Base-by-base conservation (phyloP, 2,797 vertebrate genomes). In the Staurois parvus region DNA sequence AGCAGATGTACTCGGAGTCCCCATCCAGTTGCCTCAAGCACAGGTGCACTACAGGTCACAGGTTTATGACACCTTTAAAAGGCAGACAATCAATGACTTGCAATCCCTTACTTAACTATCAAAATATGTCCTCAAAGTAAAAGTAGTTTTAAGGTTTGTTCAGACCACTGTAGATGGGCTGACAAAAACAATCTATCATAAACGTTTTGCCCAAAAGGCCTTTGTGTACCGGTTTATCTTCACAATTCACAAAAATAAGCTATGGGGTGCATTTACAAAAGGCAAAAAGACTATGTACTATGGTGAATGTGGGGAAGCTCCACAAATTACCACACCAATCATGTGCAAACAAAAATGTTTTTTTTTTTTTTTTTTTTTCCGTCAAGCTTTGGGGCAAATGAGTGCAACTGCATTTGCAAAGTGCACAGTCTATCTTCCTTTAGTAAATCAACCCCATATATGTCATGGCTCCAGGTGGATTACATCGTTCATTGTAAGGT, bases 21-120 rank as follows among this genome's bases (percentile, higher is more conserved):
- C 86, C 11, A 89, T 76, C 88, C 52, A 24, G 66, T 88, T 48
- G 34, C 88, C 85, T 90, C 86, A 90, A 93, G 89, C 88, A 87
- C 91, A 94, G 92, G 92, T 93, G 88, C 84, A 89, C 89, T 89
- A 86, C 78, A 66, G 0, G 29, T 78, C 62, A 21, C 52, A 59
- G 52, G 52, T 59, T 59, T 59, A 7, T 59, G 21, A 24, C 19
- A 24, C 21, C 52, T 24, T 59, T 59, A 5, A 8, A 24, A 59
- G 48, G 15, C 42, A 13, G 42, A 59, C 21, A 24, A 21, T 59
- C 5, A 59, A 24, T 59, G 52, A 59, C 52, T 24, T 59, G 19
- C 52, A 24, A 8, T 59, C 52, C 1, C 21, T 59, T 56, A 19
- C 4, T 17, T 19, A 52, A 45, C 42, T 1, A 52, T 21, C 19